These are phyloP conservation scores for Pseudomugil tenellus DNA, from an alignment of 2,797 vertebrate species.

Conservation along the genomic window DNA sequence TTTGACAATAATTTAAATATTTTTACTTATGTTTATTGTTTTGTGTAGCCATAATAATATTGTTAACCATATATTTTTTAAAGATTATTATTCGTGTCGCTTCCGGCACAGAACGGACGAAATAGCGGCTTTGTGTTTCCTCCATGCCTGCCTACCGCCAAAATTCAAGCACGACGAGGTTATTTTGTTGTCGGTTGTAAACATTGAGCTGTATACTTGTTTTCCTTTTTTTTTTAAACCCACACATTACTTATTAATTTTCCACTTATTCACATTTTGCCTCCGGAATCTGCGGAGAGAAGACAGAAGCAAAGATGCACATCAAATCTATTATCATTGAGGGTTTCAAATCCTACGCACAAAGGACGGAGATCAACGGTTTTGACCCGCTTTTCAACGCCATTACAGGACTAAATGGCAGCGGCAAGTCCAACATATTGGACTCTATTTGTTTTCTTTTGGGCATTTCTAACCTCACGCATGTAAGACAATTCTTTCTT, in stretches of 20 bases:
- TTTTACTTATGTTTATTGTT: rapidly evolving
- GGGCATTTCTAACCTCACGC: slow-evolving; percentile 90
- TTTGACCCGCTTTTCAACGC: slow-evolving; percentile 97
- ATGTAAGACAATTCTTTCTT: slow-evolving; percentile 80
- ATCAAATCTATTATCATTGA: slow-evolving; percentile 93
- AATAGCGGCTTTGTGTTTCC: neutral
- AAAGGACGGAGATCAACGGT: slow-evolving; percentile 89
- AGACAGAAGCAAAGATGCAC: slow-evolving; percentile 83
- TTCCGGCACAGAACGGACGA: slow-evolving; percentile 35
- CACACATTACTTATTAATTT: neutral
- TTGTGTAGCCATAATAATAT: neutral
- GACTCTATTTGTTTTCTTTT: slow-evolving; percentile 96
- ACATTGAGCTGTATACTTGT: slow-evolving; percentile 8
- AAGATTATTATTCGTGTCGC: neutral
- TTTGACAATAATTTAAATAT: too few relatives aligned
- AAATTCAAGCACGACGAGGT: slow-evolving; percentile 76
- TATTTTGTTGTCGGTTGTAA: slow-evolving; percentile 36
- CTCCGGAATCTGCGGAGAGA: slow-evolving; percentile 7
- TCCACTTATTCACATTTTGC: neutral
- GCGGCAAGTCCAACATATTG: slow-evolving; percentile 96
- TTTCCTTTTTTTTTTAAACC: neutral
- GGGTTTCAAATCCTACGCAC: slow-evolving; percentile 97
- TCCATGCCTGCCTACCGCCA: slow-evolving; percentile 77
- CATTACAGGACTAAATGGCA: slow-evolving; percentile 96
- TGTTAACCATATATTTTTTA: neutral